Base-by-base conservation (phyloP, 2,888 invertebrate species). In the Chaetogeoica ovagalla region DNA sequence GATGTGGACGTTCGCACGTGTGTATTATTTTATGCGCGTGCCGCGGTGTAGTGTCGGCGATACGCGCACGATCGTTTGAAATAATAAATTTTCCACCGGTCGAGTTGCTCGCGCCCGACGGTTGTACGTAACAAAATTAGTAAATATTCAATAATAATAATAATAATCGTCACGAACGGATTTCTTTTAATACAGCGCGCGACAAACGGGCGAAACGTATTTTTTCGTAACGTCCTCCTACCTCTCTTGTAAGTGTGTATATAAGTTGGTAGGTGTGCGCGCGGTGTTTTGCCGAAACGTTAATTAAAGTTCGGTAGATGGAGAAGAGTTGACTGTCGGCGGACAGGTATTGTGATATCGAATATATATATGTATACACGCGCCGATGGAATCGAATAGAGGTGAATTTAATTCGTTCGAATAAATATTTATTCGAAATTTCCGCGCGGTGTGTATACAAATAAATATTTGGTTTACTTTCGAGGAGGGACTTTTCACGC, bases 381-480 rank as follows among this genome's bases (percentile, higher is more conserved):
- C 30, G 30, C 30, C 30, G 30, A 30, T 4, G 30, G 30, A 4
- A 30, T 30, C 30, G 30, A 30, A 30, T 30, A 30, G 30, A 30
- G 30, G 30, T 30, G 30, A 30, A 70, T 39, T 52, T 70, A 37
- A n/a, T 57, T n/a, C 8, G 19, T 55, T 13, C 39, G 39, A 39
- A 66, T 66, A 48, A 21, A 66, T 48, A 43, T 66, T 43, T 48
- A 65, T 19, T 70, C 9, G 13, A 39, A 55, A 70, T 39, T 8
- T 57, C 57, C 57, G 21, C 17, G 30, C 4, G 4, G 2, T 30
- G 4, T 30, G 4, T 30, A 30, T 9, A 37, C 39, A 57, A 57
- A 70, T 57, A 70, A n/a, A n/a, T n/a, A n/a, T n/a, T 70, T 57
- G n/a, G 70, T 57, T 39, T 57, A 17, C n/a, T 30, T 9, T 13